Base-by-base conservation (phyloP, 1,140 invertebrate species). In the Daktulosphaira vitifoliae region DNA sequence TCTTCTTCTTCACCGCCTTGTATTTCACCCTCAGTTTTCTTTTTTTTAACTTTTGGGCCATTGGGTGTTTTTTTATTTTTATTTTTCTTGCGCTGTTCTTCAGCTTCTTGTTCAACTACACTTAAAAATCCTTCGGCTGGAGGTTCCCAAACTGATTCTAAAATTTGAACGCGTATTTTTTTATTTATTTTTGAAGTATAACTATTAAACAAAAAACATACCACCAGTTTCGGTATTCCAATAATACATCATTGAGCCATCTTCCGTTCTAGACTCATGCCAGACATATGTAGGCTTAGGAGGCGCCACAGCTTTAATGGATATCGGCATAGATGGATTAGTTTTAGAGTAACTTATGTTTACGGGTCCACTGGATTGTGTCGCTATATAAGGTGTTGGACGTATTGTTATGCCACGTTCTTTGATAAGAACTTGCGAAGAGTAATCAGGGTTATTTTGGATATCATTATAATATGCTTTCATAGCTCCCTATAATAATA, bases 221-320 rank as follows among this genome's bases (percentile, higher is more conserved):
- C 88, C 87, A 78, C 85, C 84, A n/a, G 86, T 89, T 68, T 83
- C 79, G 20, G 81, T 81, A 73, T 90, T 84, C 85, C 87, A 91
- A 70, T 89, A 92, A 73, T 90, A 90, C 8, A 80, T 80, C 6
- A 80, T 79, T 66, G 83, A 79, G 15, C 86, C 88, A 69, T 88
- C 82, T 50, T 83, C 81, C 68, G 81, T 79, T 56, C 79, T 80
- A 0, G 83, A 83, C 71, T 90, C 86, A 68, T 83, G 82, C 89
- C 89, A 89, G 23, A 79, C 68, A 72, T 77, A 79, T 5, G 65
- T 71, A 7, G 71, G 53, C 20, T 38, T 52, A 25, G 65, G 52
- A 16, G 46, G n/a, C 11, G 37, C n/a, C 25, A 59, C 49, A 9
- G 44, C 56, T 71, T 67, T 69, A 37, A 73, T 68, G 9, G 73